phyloP scores from a whole-genome alignment of 2,888 invertebrate genomes.

The Drosophila austrosaltans region DNA sequence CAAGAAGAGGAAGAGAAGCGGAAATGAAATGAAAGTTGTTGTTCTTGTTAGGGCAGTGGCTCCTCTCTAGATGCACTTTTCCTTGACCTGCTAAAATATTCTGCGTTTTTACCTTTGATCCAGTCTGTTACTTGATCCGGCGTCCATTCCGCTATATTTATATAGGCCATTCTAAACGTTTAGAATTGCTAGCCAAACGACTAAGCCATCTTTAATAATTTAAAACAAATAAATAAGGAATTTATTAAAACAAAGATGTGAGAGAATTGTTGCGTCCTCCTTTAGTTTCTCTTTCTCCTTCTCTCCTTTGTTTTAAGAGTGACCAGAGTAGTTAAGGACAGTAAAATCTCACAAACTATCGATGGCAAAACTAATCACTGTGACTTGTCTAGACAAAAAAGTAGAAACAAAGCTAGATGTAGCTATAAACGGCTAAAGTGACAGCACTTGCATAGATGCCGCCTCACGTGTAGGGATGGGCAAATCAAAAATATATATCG shows the following conservation, averaged over 20 bases:
- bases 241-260: conserved; percentile 21
- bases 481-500: no score
- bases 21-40: conserved; percentile 23
- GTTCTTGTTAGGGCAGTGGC: conserved; percentile 45
- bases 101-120: conserved; percentile 89
- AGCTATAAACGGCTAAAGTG: neutral
- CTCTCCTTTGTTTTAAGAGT: neutral
- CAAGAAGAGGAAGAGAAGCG: neutral
- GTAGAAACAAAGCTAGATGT: neutral
- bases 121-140: conserved; percentile 95
- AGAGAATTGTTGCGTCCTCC: conserved; percentile 20
- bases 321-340: neutral
- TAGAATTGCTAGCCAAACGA: conserved; percentile 29
- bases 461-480: conserved; percentile 12
- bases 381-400: neutral
- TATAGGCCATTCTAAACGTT: conserved; percentile 87
- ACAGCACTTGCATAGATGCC: neutral
- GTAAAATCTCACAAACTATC: neutral
- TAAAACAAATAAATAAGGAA: conserved; percentile 16
- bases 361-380: neutral
- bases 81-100: conserved; percentile 67
- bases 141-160: conserved; percentile 94
- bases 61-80: conserved; percentile 47
- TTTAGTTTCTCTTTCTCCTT: conserved; percentile 6
- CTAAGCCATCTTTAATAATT: conserved; percentile 6